phyloP scores from a whole-genome alignment of 2,113 vertebrate genomes.

The Dipodomys merriami region DNA sequence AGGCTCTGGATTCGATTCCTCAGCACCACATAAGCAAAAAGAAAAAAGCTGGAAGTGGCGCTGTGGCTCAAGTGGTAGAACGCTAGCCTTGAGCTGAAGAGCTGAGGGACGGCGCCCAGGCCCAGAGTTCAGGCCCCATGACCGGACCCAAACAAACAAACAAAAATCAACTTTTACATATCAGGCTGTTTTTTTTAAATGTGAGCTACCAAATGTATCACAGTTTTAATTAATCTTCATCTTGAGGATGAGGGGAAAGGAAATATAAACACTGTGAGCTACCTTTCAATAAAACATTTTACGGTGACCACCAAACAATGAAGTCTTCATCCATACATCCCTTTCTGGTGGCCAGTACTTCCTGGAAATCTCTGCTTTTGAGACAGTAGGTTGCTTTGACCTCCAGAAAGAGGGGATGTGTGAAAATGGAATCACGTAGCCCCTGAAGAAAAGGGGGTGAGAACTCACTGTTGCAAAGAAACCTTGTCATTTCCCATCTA shows the following conservation, averaged over 20 bases:
- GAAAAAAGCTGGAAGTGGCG: too few species aligned
- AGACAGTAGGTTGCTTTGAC: background rate
- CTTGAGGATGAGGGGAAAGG: background rate
- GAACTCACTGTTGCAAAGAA: background rate
- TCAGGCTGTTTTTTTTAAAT: background rate
- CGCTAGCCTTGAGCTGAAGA: too few species aligned
- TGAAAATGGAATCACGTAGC: slow-evolving; percentile 28
- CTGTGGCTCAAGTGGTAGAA: too few species aligned
- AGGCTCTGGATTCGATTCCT: too few species aligned
- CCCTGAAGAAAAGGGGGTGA: background rate
- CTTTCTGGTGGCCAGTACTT: background rate
- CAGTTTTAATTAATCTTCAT: slow-evolving; percentile 50
- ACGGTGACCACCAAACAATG: background rate
- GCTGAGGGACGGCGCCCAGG: too few species aligned
- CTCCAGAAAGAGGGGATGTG: slow-evolving; percentile 40
- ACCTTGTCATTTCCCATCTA: slow-evolving; percentile 29
- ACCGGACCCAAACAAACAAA: too few species aligned
- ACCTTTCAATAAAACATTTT: background rate
- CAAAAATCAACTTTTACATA: slow-evolving; percentile 73
- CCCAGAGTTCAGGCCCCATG: too few species aligned
- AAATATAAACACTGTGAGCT: background rate
- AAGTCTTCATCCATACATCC: background rate
- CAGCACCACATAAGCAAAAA: too few species aligned
- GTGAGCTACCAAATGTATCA: too few species aligned
- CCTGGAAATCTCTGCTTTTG: slow-evolving; percentile 58